Base-by-base conservation (phyloP, 2,888 invertebrate species). In the Pollenia griseotomentosa region DNA sequence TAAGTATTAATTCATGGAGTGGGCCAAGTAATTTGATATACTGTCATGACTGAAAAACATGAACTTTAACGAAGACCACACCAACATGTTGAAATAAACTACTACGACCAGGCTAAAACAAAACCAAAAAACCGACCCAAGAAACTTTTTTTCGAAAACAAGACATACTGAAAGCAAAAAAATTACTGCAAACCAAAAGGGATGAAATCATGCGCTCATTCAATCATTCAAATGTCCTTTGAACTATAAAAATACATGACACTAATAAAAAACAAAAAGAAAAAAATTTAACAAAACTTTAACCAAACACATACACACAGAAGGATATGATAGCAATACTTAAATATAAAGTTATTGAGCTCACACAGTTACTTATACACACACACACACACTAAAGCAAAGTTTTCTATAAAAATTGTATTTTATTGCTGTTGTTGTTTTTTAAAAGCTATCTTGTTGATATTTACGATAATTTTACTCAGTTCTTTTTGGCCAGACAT, bases 151-250 rank as follows among this genome's bases (percentile, higher is more conserved):
- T n/a, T n/a, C 46, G n/a, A 40, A 11, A 10, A 66, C 74, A 63
- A 75, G 61, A 61, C 70, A 40, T 33, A 11, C 16, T 12, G 51
- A 68, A 74, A 79, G 48, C 33, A 48, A 71, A 82, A 55, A 19
- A 83, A 71, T 61, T 70, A 53, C 73, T 59, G 44, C 65, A 61
- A 83, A 42, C 83, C 79, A 77, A 88, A 88, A 88, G 92, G 91
- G 92, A 92, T 92, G 91, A 92, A 92, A 92, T 92, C 92, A 92
- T 92, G 91, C 92, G 91, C 91, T 92, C 92, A 92, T 92, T 92
- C 92, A 92, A 92, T 92, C 92, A 92, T 92, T 92, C 92, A 92
- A 92, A 92, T 92, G 92, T 92, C 92, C 92, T 92, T 92, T 92
- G 92, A 92, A 92, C 92, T 92, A 92, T 92, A 92, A 92, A 92